A percentile compares a stretch with the other conserved stretches of the same genome.
Evolutionary conservation across 2,797 vertebrate genomes (phyloP).

Genomic region (Oryzias dopingdopingensis): DNA sequence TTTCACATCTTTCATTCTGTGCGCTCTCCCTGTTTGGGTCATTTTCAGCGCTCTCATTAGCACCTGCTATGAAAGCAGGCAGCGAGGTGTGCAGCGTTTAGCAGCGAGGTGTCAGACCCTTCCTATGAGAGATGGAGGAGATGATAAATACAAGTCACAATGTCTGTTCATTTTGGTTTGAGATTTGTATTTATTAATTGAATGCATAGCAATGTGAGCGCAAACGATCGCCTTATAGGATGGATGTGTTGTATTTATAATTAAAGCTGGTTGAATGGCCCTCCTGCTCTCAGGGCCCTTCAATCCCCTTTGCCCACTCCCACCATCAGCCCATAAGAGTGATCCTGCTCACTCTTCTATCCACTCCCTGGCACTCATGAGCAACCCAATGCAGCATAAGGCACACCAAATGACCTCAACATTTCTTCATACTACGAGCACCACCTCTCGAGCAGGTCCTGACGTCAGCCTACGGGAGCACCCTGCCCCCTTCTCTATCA

Average conservation of each 20-base stretch:
- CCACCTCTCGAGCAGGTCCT: no score
- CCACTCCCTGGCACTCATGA: no score
- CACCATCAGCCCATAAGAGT: no score
- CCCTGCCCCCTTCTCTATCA: no score
- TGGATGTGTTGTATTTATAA: neutral
- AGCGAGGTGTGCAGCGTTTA: slow-evolving; percentile 16
- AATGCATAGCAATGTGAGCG: neutral
- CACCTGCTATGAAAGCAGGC: slow-evolving; percentile 11
- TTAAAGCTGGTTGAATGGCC: no score
- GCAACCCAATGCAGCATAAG: no score
- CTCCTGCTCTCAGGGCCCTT: no score
- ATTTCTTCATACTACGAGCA: no score
- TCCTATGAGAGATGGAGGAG: slow-evolving; percentile 14
- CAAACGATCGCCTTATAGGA: neutral
- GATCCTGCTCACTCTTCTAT: no score
- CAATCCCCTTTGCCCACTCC: no score
- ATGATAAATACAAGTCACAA: slow-evolving; percentile 9
- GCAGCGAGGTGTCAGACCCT: slow-evolving; percentile 4
- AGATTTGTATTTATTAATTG: slow-evolving; percentile 1
- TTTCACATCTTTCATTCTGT: slow-evolving; percentile 10
- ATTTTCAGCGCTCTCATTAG: slow-evolving; percentile 12
- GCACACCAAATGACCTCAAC: no score
- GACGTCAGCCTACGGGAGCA: no score
- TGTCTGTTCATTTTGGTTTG: neutral
- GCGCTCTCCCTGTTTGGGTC: slow-evolving; percentile 7